Evolutionary conservation across 2,113 vertebrate genomes (phyloP).

Genomic region (Nicator chloris): DNA sequence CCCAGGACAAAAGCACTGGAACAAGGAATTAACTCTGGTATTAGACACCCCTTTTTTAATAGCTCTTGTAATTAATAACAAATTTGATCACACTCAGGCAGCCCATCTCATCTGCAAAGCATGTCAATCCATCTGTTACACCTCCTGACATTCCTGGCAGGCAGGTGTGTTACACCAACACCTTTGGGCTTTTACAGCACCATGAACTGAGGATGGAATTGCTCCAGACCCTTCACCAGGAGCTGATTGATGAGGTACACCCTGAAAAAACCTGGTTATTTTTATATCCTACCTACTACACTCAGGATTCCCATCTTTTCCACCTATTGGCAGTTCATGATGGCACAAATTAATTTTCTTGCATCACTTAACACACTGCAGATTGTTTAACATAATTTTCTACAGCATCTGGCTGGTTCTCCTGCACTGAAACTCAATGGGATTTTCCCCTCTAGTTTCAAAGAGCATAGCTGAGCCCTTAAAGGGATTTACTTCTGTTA

Average conservation of each 20-base stretch:
- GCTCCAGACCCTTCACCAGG: neutral
- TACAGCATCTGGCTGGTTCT: neutral
- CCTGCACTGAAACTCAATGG: neutral
- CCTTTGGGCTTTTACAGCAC: neutral
- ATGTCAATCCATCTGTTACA: neutral
- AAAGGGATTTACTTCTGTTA: slow-evolving; percentile 54
- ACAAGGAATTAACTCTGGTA: neutral
- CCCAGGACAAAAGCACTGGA: neutral
- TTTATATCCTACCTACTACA: neutral
- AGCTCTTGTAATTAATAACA: neutral
- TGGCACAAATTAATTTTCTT: neutral
- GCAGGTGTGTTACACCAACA: neutral
- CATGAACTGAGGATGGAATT: neutral
- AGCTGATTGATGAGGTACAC: neutral
- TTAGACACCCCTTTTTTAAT: neutral
- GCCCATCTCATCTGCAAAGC: neutral
- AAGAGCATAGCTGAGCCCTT: slow-evolving; percentile 33
- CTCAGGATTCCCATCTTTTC: neutral
- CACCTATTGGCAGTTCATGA: neutral
- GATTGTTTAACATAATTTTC: neutral
- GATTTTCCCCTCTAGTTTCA: slow-evolving; percentile 22
- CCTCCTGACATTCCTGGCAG: neutral
- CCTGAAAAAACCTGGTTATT: neutral
- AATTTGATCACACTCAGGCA: neutral
- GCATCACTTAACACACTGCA: neutral